phyloP scores from a whole-genome alignment of 2,113 vertebrate species.

The Uria aalge region DNA sequence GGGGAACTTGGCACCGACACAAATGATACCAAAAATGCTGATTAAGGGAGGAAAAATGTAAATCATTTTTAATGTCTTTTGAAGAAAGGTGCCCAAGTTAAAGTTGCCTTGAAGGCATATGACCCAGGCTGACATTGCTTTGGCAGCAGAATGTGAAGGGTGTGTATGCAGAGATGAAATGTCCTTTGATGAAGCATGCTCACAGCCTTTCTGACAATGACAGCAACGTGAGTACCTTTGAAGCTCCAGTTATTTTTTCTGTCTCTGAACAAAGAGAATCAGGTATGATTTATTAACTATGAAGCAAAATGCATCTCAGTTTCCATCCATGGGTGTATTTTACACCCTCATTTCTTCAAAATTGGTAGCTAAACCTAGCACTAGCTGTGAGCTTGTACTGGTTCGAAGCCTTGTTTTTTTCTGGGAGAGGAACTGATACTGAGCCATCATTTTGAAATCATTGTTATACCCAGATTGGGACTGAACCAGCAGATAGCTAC shows the following conservation, averaged over 20 bases:
- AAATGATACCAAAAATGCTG: constrained; percentile 40
- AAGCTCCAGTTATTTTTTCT: constrained; percentile 9
- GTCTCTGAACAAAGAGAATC: background rate
- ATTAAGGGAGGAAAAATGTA: constrained; percentile 49
- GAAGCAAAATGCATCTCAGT: background rate
- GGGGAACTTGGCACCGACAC: background rate
- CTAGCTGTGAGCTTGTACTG: background rate
- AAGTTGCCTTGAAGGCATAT: constrained; percentile 15
- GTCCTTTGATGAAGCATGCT: background rate
- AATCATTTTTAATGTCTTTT: constrained; percentile 19
- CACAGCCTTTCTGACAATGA: constrained; percentile 13
- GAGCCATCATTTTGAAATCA: background rate
- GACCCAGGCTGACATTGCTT: constrained; percentile 34
- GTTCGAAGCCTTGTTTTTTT: background rate
- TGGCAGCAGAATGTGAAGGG: constrained; percentile 29
- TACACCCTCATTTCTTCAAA: background rate
- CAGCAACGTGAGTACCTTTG: background rate
- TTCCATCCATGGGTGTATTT: background rate
- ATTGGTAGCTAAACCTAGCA: background rate
- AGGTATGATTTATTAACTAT: background rate
- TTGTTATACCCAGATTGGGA: background rate
- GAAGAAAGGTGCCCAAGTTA: constrained; percentile 47
- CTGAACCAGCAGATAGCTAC: background rate
- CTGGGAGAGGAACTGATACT: background rate
- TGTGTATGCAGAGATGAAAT: constrained; percentile 38